A percentile compares a stretch with the other conserved stretches of the same genome.
Evolutionary conservation across 2,888 invertebrate species (phyloP).

Genomic region (Ectemnius lituratus): DNA sequence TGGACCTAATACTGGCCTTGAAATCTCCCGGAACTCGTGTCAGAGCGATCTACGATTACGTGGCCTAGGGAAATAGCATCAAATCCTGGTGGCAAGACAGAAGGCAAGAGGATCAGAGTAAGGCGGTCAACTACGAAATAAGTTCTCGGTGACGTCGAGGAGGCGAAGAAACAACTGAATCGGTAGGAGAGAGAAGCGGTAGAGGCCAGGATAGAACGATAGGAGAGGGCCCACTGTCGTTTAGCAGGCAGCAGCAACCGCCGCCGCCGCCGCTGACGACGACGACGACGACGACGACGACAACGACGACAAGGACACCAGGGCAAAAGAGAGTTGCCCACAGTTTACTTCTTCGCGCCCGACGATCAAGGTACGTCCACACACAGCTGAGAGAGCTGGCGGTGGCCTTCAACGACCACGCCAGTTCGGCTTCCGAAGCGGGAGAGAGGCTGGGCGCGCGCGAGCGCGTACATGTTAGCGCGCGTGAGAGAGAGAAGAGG

Average conservation of each 20-base stretch:
- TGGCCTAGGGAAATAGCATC: slow-evolving; percentile 25
- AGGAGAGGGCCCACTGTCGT: too few relatives aligned
- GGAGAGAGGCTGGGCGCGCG: slow-evolving; percentile 46
- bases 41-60: slow-evolving; percentile 38
- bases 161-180: slow-evolving; percentile 21
- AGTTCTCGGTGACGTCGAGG: slow-evolving; percentile 20
- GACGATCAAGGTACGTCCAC: slow-evolving; percentile 71
- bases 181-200: background rate
- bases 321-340: slow-evolving; percentile 60
- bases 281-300: slow-evolving; percentile 51
- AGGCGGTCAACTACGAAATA: slow-evolving; percentile 6
- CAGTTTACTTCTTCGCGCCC: slow-evolving; percentile 65
- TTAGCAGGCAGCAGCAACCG: background rate
- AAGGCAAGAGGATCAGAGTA: slow-evolving; percentile 5
- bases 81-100: too few relatives aligned
- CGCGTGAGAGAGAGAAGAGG: slow-evolving; percentile 21
- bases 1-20: slow-evolving; percentile 60
- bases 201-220: too few relatives aligned
- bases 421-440: slow-evolving; percentile 53
- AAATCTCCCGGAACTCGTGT: slow-evolving; percentile 50
- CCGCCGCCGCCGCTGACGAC: slow-evolving; percentile 40
- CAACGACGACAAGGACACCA: slow-evolving; percentile 65
- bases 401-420: slow-evolving; percentile 58
- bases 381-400: slow-evolving; percentile 44
- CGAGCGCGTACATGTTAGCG: slow-evolving; percentile 18